Percentiles rank a stretch among this genome's conserved stretches.
phyloP scores from a whole-genome alignment of 2,797 vertebrate species.

The Ctenochaetus hawaiiensis region DNA sequence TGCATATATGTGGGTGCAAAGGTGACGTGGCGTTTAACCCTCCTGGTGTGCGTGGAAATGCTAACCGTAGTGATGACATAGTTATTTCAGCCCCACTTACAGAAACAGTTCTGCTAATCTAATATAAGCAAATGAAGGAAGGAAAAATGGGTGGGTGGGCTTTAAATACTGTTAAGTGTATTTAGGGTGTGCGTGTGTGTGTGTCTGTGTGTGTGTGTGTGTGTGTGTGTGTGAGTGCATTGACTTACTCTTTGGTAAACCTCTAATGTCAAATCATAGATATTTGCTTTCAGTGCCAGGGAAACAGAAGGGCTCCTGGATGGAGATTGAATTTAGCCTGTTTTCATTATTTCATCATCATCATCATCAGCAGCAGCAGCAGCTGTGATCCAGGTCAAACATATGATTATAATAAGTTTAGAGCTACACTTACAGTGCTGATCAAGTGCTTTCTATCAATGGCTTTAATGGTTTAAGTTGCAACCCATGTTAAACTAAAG shows the following conservation, averaged over 20 bases:
- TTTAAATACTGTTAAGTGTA: conserved; percentile 11
- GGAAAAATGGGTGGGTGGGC: neutral
- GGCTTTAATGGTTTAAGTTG: neutral
- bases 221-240: neutral
- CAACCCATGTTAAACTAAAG: neutral
- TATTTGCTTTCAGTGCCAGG: neutral
- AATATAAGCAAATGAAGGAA: conserved; percentile 31
- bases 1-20: conserved; percentile 37
- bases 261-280: neutral
- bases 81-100: conserved; percentile 41
- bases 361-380: neutral
- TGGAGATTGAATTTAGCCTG: neutral
- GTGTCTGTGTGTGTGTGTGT: neutral
- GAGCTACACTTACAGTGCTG: neutral
- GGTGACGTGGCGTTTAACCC: conserved; percentile 49
- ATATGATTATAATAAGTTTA: neutral
- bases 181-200: neutral
- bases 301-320: neutral
- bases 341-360: too few relatives aligned
- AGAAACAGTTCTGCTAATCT: conserved; percentile 29
- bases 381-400: neutral
- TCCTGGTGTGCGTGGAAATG: conserved; percentile 36
- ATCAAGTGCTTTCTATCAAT: neutral
- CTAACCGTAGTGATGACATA: conserved; percentile 28
- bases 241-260: neutral